Percentiles rank a stretch among this genome's conserved stretches.
These are phyloP conservation scores for Actinia tenebrosa DNA, from an alignment of 64 coral and sea anemone species.

Conservation along the genomic window DNA sequence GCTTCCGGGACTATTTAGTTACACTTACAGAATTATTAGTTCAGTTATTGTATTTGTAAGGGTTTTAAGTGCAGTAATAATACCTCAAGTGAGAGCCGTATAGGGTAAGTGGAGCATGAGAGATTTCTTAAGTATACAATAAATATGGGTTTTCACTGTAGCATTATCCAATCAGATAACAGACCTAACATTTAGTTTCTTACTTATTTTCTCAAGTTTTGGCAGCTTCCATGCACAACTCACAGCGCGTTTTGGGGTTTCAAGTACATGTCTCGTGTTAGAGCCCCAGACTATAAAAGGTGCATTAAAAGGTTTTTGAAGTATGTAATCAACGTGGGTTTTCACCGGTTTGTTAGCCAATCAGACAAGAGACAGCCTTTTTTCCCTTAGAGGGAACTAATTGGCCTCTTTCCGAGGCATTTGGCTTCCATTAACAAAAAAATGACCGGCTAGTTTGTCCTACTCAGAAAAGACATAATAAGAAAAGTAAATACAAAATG, in stretches of 20 bases:
- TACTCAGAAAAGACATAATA: too few relatives aligned
- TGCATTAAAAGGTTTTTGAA: not conserved
- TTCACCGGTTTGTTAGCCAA: too few relatives aligned
- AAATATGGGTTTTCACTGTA: not conserved
- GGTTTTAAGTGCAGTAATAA: not conserved
- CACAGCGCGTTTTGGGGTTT: not conserved
- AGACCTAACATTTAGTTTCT: too few relatives aligned
- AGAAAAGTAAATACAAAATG: too few relatives aligned
- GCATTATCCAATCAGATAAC: too few relatives aligned
- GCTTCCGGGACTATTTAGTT: not conserved
- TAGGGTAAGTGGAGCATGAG: not conserved
- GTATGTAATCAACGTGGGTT: not conserved
- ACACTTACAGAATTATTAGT: not conserved
- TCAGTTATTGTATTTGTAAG: not conserved
- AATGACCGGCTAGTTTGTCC: too few relatives aligned
- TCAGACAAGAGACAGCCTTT: too few relatives aligned
- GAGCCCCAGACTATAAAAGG: not conserved
- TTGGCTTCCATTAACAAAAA: too few relatives aligned
- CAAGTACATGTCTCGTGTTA: not conserved
- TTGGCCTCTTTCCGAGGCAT: too few relatives aligned
- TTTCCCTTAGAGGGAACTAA: too few relatives aligned
- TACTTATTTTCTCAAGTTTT: too few relatives aligned
- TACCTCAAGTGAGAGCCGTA: not conserved
- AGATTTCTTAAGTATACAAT: not conserved
- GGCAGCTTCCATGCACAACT: too few relatives aligned